These are phyloP conservation scores for Apodemus speciosus DNA, from an alignment of 2,113 vertebrate genomes.

Conservation along the genomic window DNA sequence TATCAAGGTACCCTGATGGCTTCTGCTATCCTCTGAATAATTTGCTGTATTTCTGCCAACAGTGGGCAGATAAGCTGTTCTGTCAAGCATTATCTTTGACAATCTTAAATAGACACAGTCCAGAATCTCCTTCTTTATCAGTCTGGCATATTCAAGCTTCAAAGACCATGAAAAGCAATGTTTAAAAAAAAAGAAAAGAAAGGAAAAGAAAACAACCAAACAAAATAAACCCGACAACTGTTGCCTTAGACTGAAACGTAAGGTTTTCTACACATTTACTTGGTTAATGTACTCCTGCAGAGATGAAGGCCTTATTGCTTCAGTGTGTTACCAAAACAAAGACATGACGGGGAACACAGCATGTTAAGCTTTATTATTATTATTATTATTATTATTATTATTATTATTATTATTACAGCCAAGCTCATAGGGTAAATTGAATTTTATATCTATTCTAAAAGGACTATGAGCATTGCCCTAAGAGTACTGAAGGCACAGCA, in stretches of 20 bases:
- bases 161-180: slow-evolving; percentile 67
- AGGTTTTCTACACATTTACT: slow-evolving; percentile 15
- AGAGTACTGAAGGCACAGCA: neutral
- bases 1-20: slow-evolving; percentile 53
- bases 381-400: neutral
- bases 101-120: slow-evolving; percentile 63
- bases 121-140: slow-evolving; percentile 60
- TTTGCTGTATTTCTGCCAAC: slow-evolving; percentile 48
- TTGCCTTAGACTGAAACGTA: neutral
- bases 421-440: neutral
- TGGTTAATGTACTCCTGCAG: slow-evolving; percentile 2
- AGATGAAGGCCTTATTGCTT: neutral
- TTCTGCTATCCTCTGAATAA: slow-evolving; percentile 19
- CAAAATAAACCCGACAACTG: neutral
- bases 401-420: neutral
- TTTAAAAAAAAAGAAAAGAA: neutral
- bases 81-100: slow-evolving; percentile 57
- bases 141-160: slow-evolving; percentile 30
- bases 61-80: slow-evolving; percentile 55
- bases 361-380: neutral
- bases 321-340: neutral
- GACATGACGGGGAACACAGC: neutral
- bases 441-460: neutral
- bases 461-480: neutral
- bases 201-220: neutral